Evolutionary conservation across 1,140 invertebrate species (phyloP).

Genomic region (Heliothis subflexa): DNA sequence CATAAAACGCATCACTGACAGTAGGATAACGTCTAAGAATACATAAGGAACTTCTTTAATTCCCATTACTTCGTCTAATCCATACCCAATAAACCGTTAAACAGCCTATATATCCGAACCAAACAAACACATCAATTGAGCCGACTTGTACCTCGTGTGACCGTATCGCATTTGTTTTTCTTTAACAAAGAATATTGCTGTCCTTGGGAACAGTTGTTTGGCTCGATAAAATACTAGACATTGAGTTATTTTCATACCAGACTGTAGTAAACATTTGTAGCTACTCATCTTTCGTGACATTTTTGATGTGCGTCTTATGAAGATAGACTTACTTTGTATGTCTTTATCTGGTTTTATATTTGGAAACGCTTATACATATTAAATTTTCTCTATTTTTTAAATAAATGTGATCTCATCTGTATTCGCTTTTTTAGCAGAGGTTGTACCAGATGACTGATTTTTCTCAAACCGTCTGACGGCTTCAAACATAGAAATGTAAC

Average conservation of each 20-base stretch:
- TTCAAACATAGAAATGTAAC: too few species aligned
- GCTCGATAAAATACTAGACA: neutral
- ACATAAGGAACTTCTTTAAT: neutral
- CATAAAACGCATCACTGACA: too few species aligned
- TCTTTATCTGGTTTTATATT: too few species aligned
- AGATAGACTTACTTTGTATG: too few species aligned
- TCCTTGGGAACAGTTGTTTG: neutral
- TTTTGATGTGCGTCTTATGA: neutral
- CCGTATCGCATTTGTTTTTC: conserved; percentile 22
- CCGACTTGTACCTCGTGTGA: neutral
- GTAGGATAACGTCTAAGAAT: too few species aligned
- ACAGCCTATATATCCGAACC: neutral
- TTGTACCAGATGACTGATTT: too few species aligned
- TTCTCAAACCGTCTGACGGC: too few species aligned
- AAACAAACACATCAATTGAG: conserved; percentile 7
- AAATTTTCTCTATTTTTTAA: too few species aligned
- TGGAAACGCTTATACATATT: too few species aligned
- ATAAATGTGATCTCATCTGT: too few species aligned
- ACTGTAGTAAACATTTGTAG: neutral
- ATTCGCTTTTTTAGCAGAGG: too few species aligned
- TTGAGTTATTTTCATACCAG: neutral
- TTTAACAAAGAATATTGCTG: conserved; percentile 14
- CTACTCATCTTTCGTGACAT: neutral
- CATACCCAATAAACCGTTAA: neutral
- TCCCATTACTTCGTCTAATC: neutral